Percentiles rank a stretch among this genome's conserved stretches.
Conservation (phyloP, 2,888 invertebrate species). For the Hydrotaea diabolus region DNA sequence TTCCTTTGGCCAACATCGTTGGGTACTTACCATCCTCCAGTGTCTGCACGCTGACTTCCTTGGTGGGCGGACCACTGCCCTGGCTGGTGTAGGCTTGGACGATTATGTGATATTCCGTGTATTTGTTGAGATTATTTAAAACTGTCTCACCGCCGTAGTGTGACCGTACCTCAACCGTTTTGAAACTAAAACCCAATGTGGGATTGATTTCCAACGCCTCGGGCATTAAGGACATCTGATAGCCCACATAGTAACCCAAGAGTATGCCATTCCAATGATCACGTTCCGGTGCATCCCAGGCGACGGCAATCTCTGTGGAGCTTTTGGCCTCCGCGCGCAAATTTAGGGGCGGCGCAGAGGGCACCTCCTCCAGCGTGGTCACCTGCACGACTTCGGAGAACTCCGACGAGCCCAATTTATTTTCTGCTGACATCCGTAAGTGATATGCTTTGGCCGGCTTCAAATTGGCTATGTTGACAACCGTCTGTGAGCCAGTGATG, state of each 20-base stretch:
- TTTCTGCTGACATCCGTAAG: conserved; percentile 93
- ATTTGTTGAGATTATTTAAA: conserved; percentile 88
- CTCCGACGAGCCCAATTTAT: conserved; percentile 92
- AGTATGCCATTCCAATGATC: conserved; percentile 94
- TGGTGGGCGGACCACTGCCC: conserved; percentile 92
- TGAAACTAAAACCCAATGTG: conserved; percentile 86
- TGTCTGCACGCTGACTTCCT: conserved; percentile 89
- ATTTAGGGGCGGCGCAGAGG: conserved; percentile 90
- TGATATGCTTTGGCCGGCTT: conserved; percentile 94
- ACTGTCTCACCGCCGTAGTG: conserved; percentile 87
- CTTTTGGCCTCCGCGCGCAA: conserved; percentile 91
- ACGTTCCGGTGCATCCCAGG: conserved; percentile 93
- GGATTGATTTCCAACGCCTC: conserved; percentile 81
- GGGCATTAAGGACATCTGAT: conserved; percentile 83
- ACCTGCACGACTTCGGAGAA: conserved; percentile 92
- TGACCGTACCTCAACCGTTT: conserved; percentile 88
- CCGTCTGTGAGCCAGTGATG: conserved; percentile 91
- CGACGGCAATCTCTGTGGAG: conserved; percentile 91
- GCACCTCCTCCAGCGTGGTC: conserved; percentile 92
- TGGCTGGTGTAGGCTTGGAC: conserved; percentile 93
- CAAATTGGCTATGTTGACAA: conserved; percentile 89
- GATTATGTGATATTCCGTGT: conserved; percentile 90
- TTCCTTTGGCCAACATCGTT: background rate
- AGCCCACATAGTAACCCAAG: conserved; percentile 93
- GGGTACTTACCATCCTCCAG: conserved; percentile 88